phyloP scores from a whole-genome alignment of 2,797 vertebrate species.

The Arnoldichthys spilopterus region DNA sequence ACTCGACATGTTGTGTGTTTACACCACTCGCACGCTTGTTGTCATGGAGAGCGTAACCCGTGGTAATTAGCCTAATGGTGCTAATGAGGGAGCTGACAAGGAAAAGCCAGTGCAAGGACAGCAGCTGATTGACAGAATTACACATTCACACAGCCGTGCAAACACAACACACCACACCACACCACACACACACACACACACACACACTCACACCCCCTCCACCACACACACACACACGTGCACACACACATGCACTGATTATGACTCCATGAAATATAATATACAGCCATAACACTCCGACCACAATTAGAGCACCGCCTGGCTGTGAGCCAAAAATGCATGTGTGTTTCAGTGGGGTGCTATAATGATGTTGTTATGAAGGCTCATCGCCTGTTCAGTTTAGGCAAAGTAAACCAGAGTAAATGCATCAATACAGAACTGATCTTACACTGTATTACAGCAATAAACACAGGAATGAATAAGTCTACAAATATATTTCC shows the following conservation, averaged over 20 bases:
- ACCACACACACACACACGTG: conserved; percentile 17
- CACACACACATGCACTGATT: not conserved
- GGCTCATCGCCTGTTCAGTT: not conserved
- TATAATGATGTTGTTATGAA: conserved; percentile 3
- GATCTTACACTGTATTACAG: not conserved
- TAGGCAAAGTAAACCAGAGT: not conserved
- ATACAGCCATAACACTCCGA: conserved; percentile 17
- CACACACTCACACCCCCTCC: conserved; percentile 19
- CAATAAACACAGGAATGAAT: too few relatives aligned
- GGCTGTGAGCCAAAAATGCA: not conserved
- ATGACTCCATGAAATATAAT: conserved; percentile 8
- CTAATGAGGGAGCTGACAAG: conserved; percentile 79
- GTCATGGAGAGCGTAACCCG: conserved; percentile 65
- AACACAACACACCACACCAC: conserved; percentile 9
- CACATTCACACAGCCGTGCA: conserved; percentile 46
- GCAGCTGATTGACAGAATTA: conserved; percentile 74
- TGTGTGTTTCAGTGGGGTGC: not conserved
- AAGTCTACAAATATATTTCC: too few relatives aligned
- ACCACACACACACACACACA: conserved; percentile 11
- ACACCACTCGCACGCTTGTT: conserved; percentile 57
- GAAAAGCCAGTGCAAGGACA: conserved; percentile 77
- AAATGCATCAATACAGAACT: not conserved
- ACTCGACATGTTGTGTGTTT: conserved; percentile 59
- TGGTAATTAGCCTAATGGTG: conserved; percentile 74
- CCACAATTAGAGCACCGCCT: conserved; percentile 7